phyloP scores from a whole-genome alignment of 2,797 vertebrate species.

The Tauraco hartlaubi region DNA sequence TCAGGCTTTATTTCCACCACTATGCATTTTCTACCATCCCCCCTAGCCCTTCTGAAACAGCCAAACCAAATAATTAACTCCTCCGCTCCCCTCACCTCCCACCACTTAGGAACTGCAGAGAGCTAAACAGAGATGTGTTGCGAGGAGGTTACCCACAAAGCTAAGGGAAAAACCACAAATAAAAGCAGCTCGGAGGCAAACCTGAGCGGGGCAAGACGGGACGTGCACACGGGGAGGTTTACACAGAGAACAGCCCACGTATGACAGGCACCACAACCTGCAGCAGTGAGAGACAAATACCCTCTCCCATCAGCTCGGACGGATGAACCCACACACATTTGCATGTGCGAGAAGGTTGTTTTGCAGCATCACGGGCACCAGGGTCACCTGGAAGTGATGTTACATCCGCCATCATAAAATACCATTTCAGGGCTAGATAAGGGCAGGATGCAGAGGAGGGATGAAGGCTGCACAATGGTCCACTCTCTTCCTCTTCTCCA shows the following conservation, averaged over 20 bases:
- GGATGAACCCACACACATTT: rapidly evolving
- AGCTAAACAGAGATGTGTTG: neutral
- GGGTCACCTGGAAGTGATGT: neutral
- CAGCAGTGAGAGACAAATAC: neutral
- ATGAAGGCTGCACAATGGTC: neutral
- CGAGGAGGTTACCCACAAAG: neutral
- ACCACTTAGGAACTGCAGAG: neutral
- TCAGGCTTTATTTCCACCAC: neutral
- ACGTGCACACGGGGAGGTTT: neutral
- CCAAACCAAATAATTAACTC: neutral
- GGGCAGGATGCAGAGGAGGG: neutral
- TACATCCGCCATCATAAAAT: neutral
- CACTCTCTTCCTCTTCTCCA: neutral
- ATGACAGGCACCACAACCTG: neutral
- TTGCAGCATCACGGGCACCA: neutral
- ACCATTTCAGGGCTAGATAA: neutral
- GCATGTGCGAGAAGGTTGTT: neutral
- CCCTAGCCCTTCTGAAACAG: neutral
- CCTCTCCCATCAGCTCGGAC: rapidly evolving
- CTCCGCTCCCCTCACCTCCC: rapidly evolving
- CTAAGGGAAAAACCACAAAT: neutral
- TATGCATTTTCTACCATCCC: neutral
- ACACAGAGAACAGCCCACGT: rapidly evolving
- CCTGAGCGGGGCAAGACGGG: neutral
- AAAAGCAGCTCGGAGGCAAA: constrained; percentile 18